Evolutionary conservation across 1,140 invertebrate genomes (phyloP), one percentile per base, ranked within the genome.

Genomic region (Cherax quadricarinatus): DNA sequence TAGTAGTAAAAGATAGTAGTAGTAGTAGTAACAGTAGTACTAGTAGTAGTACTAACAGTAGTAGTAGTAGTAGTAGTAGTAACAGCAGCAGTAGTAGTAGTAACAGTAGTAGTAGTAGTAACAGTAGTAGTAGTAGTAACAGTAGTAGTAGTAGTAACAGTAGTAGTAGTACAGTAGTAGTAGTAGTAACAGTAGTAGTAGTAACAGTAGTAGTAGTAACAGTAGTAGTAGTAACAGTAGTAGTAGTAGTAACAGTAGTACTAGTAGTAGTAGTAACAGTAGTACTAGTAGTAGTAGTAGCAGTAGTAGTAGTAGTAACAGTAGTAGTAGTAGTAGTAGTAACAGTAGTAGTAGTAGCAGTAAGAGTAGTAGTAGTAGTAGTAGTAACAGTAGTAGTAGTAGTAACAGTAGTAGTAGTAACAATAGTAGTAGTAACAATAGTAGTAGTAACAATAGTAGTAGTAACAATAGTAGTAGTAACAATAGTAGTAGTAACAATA

Each of bases 241-340:
- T 70, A 70, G 66, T 70, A 70, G 66, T 70, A 70, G 66, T 70
- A 70, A n/a, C n/a, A 70, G 66, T 70, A 70, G 66, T 70, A 70
- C 12, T 70, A 70, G 66, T 70, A 70, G 66, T 70, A 70, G 66
- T 70, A 70, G 66, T 70, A 70, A n/a, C n/a, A 70, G 66, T 70
- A 70, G 66, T 70, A 70, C 12, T 70, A 70, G 18, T 78, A 21
- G 18, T 78, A 21, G 18, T 18, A 21, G 73, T 21, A 24, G 18
- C 41, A 78, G 73, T 78, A 70, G 66, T 70, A 70, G 66, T 70
- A 70, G 66, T 70, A 70, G 66, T 70, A 70, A n/a, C n/a, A 70
- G 66, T 70, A 70, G 66, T 70, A 70, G 66, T 70, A 70, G 66
- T 70, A 70, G 66, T 73, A 73, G 24, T 73, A 7, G 24, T 73